Evolutionary conservation across 2,797 vertebrate genomes (phyloP).

Genomic region (Ctenosaura bakeri): DNA sequence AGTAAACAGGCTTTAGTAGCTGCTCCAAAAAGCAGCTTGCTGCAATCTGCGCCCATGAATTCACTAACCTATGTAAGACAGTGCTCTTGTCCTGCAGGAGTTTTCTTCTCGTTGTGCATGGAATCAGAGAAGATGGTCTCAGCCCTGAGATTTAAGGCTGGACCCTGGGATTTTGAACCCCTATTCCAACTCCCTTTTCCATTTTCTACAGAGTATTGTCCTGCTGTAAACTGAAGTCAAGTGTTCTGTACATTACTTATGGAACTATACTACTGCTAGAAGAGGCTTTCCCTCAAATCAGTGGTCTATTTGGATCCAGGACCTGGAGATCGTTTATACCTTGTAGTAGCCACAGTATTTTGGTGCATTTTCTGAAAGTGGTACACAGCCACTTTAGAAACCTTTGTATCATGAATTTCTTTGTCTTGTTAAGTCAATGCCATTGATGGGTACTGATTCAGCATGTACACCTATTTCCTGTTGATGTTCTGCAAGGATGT

Average conservation of each 20-base stretch:
- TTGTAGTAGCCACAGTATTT: neutral
- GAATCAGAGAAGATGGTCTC: too few relatives aligned
- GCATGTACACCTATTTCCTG: neutral
- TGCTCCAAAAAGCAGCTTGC: too few relatives aligned
- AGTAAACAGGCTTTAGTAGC: too few relatives aligned
- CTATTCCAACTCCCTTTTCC: neutral
- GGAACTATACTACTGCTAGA: neutral
- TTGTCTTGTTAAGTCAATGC: neutral
- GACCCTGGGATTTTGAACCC: too few relatives aligned
- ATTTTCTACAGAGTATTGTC: neutral
- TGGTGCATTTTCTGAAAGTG: neutral
- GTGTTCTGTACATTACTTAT: neutral
- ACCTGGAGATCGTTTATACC: neutral
- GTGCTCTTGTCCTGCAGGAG: too few relatives aligned
- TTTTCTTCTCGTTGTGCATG: too few relatives aligned
- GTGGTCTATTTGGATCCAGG: neutral
- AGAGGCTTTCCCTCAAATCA: neutral
- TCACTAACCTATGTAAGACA: too few relatives aligned
- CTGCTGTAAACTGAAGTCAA: neutral
- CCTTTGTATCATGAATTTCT: too few relatives aligned
- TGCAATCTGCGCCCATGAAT: too few relatives aligned
- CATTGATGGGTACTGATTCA: neutral
- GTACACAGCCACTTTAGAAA: neutral
- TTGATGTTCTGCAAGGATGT: neutral
- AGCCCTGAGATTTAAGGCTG: too few relatives aligned